A percentile compares a stretch with the other conserved stretches of the same genome.
phyloP scores from a whole-genome alignment of 2,797 vertebrate species.

The Eulemur mongoz region DNA sequence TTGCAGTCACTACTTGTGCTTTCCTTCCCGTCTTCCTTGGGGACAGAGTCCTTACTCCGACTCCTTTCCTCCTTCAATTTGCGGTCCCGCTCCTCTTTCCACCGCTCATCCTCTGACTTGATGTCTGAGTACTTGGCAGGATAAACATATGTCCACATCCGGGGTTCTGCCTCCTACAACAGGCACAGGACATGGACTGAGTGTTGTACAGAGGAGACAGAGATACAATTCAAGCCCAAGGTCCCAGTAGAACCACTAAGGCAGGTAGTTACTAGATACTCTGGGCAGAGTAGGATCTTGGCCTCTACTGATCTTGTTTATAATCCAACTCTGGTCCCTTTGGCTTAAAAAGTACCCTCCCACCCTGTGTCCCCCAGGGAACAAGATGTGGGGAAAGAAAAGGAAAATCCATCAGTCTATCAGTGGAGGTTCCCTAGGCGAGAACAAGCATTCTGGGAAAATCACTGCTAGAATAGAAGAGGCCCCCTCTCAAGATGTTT shows the following conservation, averaged over 20 bases:
- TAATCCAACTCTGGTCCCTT: neutral
- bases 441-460: neutral
- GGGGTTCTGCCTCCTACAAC: constrained; percentile 90
- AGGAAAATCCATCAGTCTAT: neutral
- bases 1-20: constrained; percentile 89
- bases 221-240: neutral
- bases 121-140: constrained; percentile 92
- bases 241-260: neutral
- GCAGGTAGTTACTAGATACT: neutral
- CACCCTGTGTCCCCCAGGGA: neutral
- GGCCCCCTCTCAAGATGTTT: neutral
- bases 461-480: neutral
- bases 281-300: neutral
- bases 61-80: constrained; percentile 92
- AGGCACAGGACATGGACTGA: constrained; percentile 39
- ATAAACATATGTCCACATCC: constrained; percentile 96
- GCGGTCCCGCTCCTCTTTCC: constrained; percentile 93
- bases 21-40: constrained; percentile 94
- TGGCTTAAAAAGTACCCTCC: neutral
- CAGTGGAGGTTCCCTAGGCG: neutral
- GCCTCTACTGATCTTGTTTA: neutral
- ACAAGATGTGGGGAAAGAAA: neutral
- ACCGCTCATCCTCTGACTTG: constrained; percentile 90
- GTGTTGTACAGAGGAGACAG: neutral
- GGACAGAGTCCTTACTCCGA: constrained; percentile 89